Base-by-base conservation (phyloP, 2,113 vertebrate species). In the Paedocypris sp. region DNA sequence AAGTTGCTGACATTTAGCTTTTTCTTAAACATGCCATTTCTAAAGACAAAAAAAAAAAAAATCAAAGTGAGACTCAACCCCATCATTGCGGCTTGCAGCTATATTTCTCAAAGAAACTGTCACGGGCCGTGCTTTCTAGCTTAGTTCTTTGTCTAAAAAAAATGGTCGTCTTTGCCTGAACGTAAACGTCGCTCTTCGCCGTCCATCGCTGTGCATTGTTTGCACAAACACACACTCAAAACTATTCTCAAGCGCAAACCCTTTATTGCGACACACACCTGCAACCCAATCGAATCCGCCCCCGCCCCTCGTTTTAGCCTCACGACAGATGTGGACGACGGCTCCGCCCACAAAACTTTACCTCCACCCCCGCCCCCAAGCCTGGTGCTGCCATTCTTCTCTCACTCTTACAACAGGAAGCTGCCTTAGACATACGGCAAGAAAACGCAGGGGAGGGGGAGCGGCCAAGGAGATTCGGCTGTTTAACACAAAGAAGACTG, bases 401-500 rank as follows among this genome's bases (percentile, higher is more conserved):
- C n/a, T 29, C 49, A 35, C 64, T 58, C 63, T 60, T 52, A 75
- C 71, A 68, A 75, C 76, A 82, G 79, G 78, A 85, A 83, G 62
- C 76, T 69, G 67, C 62, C 50, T 50, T 60, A 64, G 68, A 69
- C 64, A 69, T 49, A 59, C 70, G 70, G 60, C 31, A 64, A 74
- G 68, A 39, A 58, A 59, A 60, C 48, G 65, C 71, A 39, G 59
- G 68, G 63, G 19, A 62, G 33, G 59, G 51, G 70, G 42, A 73
- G 68, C 36, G 50, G 58, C 68, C 70, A 75, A 71, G 36, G 68
- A 77, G 77, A 77, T 81, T 81, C 80, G 81, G 75, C 75, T 83
- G 81, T 80, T 82, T 84, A 83, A 83, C 82, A 86, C 83, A 86
- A 85, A 84, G 82, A 76, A 76, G 72, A 60, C 73, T 75, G 80